Conservation (phyloP, 2,888 invertebrate species). For the Eulithis testata region DNA sequence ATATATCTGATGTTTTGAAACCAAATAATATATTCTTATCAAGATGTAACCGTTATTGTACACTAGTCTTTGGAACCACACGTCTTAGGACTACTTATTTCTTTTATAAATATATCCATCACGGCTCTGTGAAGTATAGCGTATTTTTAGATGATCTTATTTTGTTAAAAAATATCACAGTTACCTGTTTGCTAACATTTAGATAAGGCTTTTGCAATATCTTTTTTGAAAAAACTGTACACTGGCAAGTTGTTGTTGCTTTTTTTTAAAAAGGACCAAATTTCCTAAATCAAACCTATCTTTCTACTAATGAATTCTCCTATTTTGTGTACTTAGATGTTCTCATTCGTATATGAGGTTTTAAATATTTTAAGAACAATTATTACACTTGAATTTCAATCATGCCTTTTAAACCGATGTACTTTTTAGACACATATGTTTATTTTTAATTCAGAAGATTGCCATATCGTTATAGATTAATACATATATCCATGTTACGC, state of each 20-base stretch:
- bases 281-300: constrained; percentile 40
- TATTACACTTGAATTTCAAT: constrained; percentile 25
- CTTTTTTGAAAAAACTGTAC: constrained; percentile 45
- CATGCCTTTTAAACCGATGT: constrained; percentile 23
- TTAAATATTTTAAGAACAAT: constrained; percentile 28
- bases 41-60: constrained; percentile 40
- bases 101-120: constrained; percentile 55
- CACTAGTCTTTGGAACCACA: constrained; percentile 59
- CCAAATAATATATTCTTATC: constrained; percentile 53
- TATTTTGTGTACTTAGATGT: constrained; percentile 37
- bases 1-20: constrained; percentile 54
- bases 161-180: constrained; percentile 73
- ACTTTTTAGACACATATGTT: constrained; percentile 27
- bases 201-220: constrained; percentile 66
- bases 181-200: constrained; percentile 63
- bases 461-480: constrained; percentile 27
- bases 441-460: constrained; percentile 20
- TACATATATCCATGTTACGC: constrained; percentile 21
- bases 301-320: constrained; percentile 33
- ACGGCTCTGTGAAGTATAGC: constrained; percentile 60
- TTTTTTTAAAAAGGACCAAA: constrained; percentile 44
- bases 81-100: constrained; percentile 62
- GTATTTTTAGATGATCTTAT: constrained; percentile 83
- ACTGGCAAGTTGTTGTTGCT: constrained; percentile 40
- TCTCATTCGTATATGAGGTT: constrained; percentile 24